These are phyloP conservation scores for Myanophis thanlyinensis DNA, from an alignment of 2,113 vertebrate genomes.

Conservation along the genomic window DNA sequence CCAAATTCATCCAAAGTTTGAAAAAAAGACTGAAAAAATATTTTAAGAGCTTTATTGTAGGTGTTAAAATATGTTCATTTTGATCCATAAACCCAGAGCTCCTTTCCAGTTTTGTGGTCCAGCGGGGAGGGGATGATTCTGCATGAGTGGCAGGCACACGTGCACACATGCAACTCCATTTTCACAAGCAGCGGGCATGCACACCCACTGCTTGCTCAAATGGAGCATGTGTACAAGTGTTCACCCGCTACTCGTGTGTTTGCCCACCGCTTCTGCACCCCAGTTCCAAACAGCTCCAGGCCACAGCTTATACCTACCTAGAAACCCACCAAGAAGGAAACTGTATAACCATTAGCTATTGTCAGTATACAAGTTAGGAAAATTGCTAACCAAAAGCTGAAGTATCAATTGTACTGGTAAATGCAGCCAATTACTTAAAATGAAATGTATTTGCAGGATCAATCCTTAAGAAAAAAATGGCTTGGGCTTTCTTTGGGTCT, in stretches of 20 bases:
- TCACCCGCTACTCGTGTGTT: too few species aligned
- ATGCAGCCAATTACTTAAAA: not conserved
- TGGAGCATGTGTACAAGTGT: too few species aligned
- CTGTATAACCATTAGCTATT: not conserved
- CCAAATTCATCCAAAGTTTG: not conserved
- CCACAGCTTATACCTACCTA: not conserved
- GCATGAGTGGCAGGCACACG: too few species aligned
- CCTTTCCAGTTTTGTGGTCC: too few species aligned
- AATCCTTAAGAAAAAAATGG: not conserved
- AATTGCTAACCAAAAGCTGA: not conserved
- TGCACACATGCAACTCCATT: too few species aligned
- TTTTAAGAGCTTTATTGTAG: not conserved
- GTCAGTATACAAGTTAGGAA: not conserved
- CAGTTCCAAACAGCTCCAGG: too few species aligned
- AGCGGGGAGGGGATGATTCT: too few species aligned
- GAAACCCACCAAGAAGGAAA: not conserved
- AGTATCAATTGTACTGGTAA: not conserved
- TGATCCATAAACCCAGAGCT: not conserved
- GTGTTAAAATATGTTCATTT: not conserved
- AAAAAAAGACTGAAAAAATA: not conserved
- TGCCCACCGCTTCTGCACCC: too few species aligned
- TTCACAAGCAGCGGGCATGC: too few species aligned
- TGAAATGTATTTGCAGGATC: not conserved
- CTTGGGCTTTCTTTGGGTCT: not conserved
- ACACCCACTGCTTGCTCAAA: too few species aligned